phyloP scores from a whole-genome alignment of 2,113 vertebrate species.

The Grallaria varia region DNA sequence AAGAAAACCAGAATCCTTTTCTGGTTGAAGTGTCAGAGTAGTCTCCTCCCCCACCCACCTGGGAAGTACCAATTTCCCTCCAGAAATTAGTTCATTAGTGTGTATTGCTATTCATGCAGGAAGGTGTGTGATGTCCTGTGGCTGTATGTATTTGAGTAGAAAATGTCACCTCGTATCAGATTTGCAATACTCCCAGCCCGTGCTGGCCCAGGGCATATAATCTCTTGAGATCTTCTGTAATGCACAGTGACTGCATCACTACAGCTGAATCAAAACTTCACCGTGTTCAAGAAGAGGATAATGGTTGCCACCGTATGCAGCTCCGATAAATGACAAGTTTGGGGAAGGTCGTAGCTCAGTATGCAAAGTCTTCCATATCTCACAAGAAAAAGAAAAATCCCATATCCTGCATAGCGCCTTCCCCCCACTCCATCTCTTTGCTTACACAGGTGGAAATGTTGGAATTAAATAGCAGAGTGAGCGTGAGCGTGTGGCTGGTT shows the following conservation, averaged over 20 bases:
- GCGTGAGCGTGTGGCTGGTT: not conserved
- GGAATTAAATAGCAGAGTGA: not conserved
- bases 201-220: conserved; percentile 14
- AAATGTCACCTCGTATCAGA: conserved; percentile 52
- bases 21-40: not conserved
- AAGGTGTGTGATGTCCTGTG: conserved; percentile 11
- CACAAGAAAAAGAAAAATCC: not conserved
- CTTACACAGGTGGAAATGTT: not conserved
- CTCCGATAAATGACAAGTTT: not conserved
- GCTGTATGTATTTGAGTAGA: conserved; percentile 42
- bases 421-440: not conserved
- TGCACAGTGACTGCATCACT: conserved; percentile 9
- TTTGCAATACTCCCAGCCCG: not conserved
- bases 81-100: conserved; percentile 27
- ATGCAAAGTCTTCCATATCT: not conserved
- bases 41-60: not conserved
- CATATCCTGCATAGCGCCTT: not conserved
- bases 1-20: not conserved
- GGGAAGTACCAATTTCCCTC: not conserved
- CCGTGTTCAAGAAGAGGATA: not conserved
- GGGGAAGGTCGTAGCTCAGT: not conserved
- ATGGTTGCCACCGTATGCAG: not conserved
- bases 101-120: conserved; percentile 26
- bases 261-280: not conserved
- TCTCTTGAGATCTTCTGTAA: conserved; percentile 21